phyloP scores from a whole-genome alignment of 2,797 vertebrate genomes.

The Hirundo rustica region DNA sequence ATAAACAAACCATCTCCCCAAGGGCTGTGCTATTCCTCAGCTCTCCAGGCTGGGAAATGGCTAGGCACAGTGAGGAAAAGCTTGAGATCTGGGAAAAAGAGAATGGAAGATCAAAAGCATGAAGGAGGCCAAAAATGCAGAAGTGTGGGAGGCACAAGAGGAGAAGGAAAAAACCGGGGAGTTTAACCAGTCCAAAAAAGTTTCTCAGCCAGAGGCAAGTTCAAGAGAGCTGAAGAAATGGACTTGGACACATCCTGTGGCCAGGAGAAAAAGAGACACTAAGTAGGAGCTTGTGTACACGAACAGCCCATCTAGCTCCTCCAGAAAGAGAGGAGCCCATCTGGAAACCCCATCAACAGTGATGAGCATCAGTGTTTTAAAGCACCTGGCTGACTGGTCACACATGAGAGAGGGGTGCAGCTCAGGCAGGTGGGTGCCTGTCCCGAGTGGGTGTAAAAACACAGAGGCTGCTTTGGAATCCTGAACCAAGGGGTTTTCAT shows the following conservation, averaged over 20 bases:
- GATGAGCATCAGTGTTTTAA: background rate
- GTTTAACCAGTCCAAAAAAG: background rate
- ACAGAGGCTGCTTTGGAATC: background rate
- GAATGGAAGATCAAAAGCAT: constrained; percentile 11
- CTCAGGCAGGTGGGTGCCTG: background rate
- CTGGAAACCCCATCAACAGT: background rate
- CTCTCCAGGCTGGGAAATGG: background rate
- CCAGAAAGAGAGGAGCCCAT: background rate
- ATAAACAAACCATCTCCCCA: background rate
- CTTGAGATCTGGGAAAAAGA: background rate
- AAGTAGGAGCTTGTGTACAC: background rate
- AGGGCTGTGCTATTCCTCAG: background rate
- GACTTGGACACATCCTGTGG: background rate
- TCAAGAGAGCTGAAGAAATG: background rate
- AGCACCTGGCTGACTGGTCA: background rate
- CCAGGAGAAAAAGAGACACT: background rate
- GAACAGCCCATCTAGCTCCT: background rate
- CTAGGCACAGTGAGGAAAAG: background rate
- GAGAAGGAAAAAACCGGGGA: background rate
- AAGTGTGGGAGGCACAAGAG: background rate
- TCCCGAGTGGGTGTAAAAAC: background rate
- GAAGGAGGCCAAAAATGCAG: background rate
- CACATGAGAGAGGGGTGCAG: background rate
- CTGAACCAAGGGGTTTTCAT: background rate
- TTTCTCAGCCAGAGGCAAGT: background rate